A percentile compares a stretch with the other conserved stretches of the same genome.
Evolutionary conservation across 2,113 vertebrate species (phyloP).

Genomic region (Pionites leucogaster): DNA sequence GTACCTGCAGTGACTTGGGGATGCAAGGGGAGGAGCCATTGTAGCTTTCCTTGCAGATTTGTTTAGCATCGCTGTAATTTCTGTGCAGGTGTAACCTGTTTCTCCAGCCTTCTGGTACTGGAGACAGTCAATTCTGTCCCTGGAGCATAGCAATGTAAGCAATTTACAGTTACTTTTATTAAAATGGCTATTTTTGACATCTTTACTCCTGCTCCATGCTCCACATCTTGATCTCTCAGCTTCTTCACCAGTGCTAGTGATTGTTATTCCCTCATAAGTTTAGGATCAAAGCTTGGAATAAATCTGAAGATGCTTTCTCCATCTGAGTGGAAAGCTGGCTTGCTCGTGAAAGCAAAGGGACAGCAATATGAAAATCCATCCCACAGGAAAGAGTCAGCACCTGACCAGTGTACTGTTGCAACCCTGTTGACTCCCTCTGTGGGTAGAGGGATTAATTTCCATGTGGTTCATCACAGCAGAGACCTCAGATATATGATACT

Average conservation of each 20-base stretch:
- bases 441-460: neutral
- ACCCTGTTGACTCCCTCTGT: neutral
- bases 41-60: neutral
- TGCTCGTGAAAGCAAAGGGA: neutral
- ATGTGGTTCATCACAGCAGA: neutral
- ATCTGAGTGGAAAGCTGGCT: neutral
- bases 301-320: neutral
- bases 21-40: neutral
- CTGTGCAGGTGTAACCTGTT: neutral
- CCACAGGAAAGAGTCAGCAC: neutral
- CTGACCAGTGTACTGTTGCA: neutral
- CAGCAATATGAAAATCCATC: neutral
- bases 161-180: neutral
- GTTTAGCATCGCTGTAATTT: neutral
- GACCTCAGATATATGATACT: neutral
- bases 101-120: neutral
- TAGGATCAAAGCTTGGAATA: neutral
- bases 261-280: neutral
- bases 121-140: neutral
- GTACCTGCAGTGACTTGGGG: neutral
- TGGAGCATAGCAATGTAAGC: neutral
- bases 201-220: neutral
- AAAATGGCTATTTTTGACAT: neutral
- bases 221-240: neutral
- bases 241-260: neutral